Base-by-base conservation (phyloP, 35 echinoderm and acorn worm genomes). In the Apostichopus japonicus region DNA sequence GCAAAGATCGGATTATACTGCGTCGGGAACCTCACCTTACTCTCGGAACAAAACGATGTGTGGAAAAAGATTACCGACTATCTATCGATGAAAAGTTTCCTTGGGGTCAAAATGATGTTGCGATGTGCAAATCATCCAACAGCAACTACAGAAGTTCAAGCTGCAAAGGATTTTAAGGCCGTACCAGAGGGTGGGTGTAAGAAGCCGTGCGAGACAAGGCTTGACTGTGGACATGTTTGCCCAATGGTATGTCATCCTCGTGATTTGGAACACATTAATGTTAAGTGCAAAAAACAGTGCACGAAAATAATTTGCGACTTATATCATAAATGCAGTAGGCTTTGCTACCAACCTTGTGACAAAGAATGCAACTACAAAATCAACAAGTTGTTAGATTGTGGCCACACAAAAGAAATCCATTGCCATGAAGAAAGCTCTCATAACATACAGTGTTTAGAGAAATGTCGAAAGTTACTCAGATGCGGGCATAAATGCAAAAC, bases 211-310 rank as follows among this genome's bases (percentile, higher is more conserved):
- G 93, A 97, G 72, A 78, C 86, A 54, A 90, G 96, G 10, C 81
- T 97, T 57, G 91, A 90, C 5, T 97, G 96, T 86, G 96, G 96
- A 9, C 96, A 97, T 88, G 79, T 81, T 1, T 97, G 96, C 90
- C 91, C 79, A 6, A 82, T 77, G 77, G 53, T 72, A 1, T 97
- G 96, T 87, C 96, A 97, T 75, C 83, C 90, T 6, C 53, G 84
- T 11, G 88, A 97, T 77, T 13, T 23, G 7, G 82, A 91, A 55
- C 90, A 91, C 16, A 82, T 72, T 78, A 71, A 77, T 21, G 33
- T 77, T 8, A 92, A 87, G 54, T 92, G 90, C 53, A 63, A 61
- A 15, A 79, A 92, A 6, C 56, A 44, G 21, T 92, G 90, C 27
- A 63, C 61, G 27, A 92, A 81, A 67, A 9, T 77, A 0, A 92